phyloP scores from a whole-genome alignment of 1,140 invertebrate genomes.

The Uloborus diversus region DNA sequence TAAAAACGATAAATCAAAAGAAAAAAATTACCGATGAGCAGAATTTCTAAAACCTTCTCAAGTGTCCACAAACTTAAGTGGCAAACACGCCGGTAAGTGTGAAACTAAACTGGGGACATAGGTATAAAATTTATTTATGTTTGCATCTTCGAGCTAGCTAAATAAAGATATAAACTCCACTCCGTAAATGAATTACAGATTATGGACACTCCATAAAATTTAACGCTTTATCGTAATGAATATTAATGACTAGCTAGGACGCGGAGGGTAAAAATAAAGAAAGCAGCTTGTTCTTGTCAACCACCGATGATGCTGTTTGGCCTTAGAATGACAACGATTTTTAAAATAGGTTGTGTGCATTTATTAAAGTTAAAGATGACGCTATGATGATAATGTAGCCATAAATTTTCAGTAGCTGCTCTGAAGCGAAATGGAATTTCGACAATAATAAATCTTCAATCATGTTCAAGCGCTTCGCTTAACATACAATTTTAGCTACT shows the following conservation, averaged over 20 bases:
- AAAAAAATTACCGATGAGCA: no score
- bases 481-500: no score
- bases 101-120: no score
- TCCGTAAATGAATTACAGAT: conserved; percentile 25
- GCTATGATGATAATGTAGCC: background rate
- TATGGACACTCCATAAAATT: conserved; percentile 23
- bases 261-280: background rate
- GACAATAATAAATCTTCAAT: conserved; percentile 35
- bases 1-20: no score
- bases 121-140: no score
- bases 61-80: no score
- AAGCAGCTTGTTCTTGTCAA: background rate
- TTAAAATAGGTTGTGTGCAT: conserved; percentile 24
- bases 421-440: background rate
- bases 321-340: conserved; percentile 20
- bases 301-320: conserved; percentile 2
- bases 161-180: conserved; percentile 19
- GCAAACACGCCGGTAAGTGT: no score
- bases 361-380: conserved; percentile 27
- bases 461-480: conserved; percentile 26
- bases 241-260: conserved; percentile 18
- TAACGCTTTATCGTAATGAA: conserved; percentile 46
- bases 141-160: no score
- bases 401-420: conserved; percentile 5
- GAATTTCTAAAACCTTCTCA: no score